Percentiles rank a stretch among this genome's conserved stretches.
Evolutionary conservation across 2,113 vertebrate genomes (phyloP).

Genomic region (Lutjanus erythropterus): DNA sequence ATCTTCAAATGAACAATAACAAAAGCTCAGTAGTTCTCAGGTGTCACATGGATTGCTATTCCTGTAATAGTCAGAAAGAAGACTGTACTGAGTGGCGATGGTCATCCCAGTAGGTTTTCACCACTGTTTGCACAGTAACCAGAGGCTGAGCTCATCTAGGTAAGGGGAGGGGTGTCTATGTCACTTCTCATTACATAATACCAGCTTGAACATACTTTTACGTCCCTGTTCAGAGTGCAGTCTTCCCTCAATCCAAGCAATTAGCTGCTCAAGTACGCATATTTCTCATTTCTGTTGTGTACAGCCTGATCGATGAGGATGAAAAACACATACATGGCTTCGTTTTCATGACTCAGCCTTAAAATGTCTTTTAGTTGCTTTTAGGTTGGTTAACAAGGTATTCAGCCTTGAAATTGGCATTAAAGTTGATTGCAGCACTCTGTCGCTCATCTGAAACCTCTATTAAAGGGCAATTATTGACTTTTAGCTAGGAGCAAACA

Average conservation of each 20-base stretch:
- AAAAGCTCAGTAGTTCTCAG: neutral
- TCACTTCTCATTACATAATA: slow-evolving; percentile 43
- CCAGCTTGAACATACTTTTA: slow-evolving; percentile 8
- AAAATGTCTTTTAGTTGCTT: slow-evolving; percentile 3
- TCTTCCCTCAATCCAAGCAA: neutral
- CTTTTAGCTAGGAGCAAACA: slow-evolving; percentile 69
- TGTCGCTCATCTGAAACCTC: slow-evolving; percentile 24
- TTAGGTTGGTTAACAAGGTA: slow-evolving; percentile 5
- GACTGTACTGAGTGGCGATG: slow-evolving; percentile 24
- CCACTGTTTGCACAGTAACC: slow-evolving; percentile 72
- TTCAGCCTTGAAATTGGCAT: slow-evolving; percentile 30
- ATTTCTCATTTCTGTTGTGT: slow-evolving; percentile 8
- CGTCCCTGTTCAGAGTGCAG: neutral
- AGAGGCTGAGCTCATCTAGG: slow-evolving; percentile 37
- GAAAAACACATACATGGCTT: neutral
- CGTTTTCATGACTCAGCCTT: neutral
- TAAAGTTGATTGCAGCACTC: slow-evolving; percentile 38
- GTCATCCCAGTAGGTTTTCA: slow-evolving; percentile 31
- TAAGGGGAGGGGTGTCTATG: slow-evolving; percentile 27
- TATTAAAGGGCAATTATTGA: slow-evolving; percentile 59
- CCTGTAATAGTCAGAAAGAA: slow-evolving; percentile 9
- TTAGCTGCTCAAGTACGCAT: neutral
- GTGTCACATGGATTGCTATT: slow-evolving; percentile 16
- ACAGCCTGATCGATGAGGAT: neutral
- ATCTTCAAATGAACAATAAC: slow-evolving; percentile 7